Evolutionary conservation across 1,140 invertebrate species (phyloP).

Genomic region (Drosophila hydei): DNA sequence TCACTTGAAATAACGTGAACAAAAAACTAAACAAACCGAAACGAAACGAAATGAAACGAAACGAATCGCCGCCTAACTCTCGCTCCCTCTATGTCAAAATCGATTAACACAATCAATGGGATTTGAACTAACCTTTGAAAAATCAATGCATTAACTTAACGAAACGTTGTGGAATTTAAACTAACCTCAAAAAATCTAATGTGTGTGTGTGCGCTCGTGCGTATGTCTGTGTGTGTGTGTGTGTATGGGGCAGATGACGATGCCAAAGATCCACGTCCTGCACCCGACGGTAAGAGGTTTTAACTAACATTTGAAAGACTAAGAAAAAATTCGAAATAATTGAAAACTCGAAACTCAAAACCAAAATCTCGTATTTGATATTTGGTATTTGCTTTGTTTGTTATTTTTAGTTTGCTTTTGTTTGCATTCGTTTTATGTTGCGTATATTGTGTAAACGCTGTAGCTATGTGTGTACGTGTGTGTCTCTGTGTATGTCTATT

Average conservation of each 20-base stretch:
- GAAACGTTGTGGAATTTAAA: conserved; percentile 8
- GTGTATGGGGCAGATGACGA: conserved; percentile 59
- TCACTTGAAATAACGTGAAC: conserved; percentile 7
- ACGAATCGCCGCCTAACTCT: conserved; percentile 5
- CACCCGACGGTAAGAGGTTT: conserved; percentile 65
- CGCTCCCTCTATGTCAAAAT: not conserved
- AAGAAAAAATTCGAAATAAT: conserved; percentile 1
- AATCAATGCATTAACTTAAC: not conserved
- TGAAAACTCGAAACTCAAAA: conserved; percentile 4
- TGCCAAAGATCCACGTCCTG: conserved; percentile 67
- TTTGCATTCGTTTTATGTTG: conserved; percentile 12
- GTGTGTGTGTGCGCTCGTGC: conserved; percentile 1
- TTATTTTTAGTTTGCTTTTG: conserved; percentile 3
- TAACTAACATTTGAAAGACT: conserved; percentile 3
- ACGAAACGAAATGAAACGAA: conserved; percentile 1
- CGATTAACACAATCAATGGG: conserved; percentile 5
- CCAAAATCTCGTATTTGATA: conserved; percentile 15
- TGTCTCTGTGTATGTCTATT: conserved; percentile 7
- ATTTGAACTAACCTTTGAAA: conserved; percentile 6
- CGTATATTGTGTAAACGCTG: conserved; percentile 4
- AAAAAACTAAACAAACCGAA: conserved; percentile 17
- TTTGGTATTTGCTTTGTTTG: conserved; percentile 17
- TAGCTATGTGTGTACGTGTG: not conserved
- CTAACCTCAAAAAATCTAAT: not conserved
- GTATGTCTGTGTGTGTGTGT: not conserved